Conservation (phyloP, 2,888 invertebrate species). For the Nephrotoma guestfalica region DNA sequence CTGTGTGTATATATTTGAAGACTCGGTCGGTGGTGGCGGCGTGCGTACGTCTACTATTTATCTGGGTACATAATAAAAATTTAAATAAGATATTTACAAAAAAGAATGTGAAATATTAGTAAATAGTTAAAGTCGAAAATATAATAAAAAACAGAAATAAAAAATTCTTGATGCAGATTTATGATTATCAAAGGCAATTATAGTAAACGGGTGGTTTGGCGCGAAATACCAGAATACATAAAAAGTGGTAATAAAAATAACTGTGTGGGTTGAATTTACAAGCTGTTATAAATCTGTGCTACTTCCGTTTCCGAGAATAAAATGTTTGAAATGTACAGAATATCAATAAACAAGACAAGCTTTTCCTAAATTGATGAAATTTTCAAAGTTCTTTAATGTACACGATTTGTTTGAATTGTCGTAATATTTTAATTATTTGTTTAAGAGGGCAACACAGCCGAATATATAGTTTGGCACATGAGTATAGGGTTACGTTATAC, state of each 20-base stretch:
- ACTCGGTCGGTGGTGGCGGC: neutral
- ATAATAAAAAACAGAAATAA: neutral
- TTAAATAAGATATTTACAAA: neutral
- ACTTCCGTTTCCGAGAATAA: neutral
- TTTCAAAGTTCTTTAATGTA: no score
- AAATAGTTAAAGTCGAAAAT: neutral
- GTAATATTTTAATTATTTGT: no score
- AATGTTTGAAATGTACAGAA: neutral
- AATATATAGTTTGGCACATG: no score
- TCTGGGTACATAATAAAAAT: neutral
- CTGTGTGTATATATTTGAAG: neutral
- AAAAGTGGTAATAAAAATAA: neutral
- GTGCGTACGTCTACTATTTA: neutral
- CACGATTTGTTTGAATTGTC: no score
- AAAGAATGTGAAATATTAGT: neutral
- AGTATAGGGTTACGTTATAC: no score
- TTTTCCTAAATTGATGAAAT: no score
- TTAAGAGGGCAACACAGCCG: no score
- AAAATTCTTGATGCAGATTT: neutral
- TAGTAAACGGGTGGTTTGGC: neutral
- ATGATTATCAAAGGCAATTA: neutral
- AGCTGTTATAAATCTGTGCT: neutral
- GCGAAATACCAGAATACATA: neutral
- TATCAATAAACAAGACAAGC: no score
- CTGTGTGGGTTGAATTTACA: neutral